Conservation (phyloP, 2,888 invertebrate genomes). For the Drosophila multiciliata region DNA sequence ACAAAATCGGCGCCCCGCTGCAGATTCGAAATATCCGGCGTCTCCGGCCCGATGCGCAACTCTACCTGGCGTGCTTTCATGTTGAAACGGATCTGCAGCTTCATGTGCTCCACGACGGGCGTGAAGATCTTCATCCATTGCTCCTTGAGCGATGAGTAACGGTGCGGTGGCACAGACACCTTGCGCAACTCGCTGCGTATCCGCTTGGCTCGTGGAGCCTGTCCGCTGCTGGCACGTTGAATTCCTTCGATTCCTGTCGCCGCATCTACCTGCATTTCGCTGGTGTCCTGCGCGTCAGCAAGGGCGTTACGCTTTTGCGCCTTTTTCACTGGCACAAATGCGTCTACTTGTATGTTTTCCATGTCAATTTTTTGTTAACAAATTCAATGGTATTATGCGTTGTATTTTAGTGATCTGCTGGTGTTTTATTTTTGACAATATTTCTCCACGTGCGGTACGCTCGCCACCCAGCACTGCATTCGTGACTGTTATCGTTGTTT, state of each 20-base stretch:
- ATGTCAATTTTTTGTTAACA: constrained; percentile 70
- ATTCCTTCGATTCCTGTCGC: constrained; percentile 88
- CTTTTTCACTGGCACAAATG: constrained; percentile 74
- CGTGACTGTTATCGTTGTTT: constrained; percentile 12
- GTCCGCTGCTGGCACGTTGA: constrained; percentile 8
- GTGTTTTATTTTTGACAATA: constrained; percentile 29
- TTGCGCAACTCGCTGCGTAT: constrained; percentile 88
- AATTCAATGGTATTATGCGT: not conserved
- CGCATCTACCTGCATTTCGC: constrained; percentile 89
- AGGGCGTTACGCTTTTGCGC: constrained; percentile 78
- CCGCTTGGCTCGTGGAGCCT: constrained; percentile 85
- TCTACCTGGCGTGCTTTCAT: constrained; percentile 92
- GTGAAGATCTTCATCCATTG: constrained; percentile 99
- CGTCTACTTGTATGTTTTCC: constrained; percentile 81
- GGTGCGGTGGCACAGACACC: constrained; percentile 95
- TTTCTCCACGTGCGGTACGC: constrained; percentile 47
- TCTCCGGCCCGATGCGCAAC: constrained; percentile 85
- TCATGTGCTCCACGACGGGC: constrained; percentile 97
- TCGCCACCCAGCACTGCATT: constrained; percentile 23
- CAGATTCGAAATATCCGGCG: constrained; percentile 93
- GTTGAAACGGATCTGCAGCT: constrained; percentile 97
- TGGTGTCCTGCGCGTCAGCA: constrained; percentile 81
- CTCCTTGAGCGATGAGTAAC: constrained; percentile 97
- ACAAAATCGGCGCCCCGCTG: constrained; percentile 99
- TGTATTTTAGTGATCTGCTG: not conserved